These are phyloP conservation scores for Pterobdella sp. DNA, from an alignment of 2,888 invertebrate species.

Conservation along the genomic window DNA sequence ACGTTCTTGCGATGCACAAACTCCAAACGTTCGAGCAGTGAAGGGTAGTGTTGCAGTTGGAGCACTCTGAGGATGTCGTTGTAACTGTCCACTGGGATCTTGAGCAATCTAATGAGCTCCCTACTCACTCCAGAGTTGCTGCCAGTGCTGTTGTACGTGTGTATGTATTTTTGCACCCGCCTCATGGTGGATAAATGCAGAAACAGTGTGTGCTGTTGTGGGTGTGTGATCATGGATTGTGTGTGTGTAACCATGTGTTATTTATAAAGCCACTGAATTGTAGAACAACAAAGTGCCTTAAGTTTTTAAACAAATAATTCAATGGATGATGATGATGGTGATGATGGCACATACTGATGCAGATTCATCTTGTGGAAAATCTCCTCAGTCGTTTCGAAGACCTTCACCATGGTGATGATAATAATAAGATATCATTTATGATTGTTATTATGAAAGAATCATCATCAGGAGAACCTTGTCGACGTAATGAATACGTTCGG, in stretches of 20 bases:
- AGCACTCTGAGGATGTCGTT: conserved; percentile 81
- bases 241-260: not conserved
- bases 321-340: not conserved
- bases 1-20: conserved; percentile 73
- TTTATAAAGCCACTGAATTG: not conserved
- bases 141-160: conserved; percentile 42
- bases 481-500: conserved; percentile 84
- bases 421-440: no score
- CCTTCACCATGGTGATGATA: not conserved
- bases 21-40: conserved; percentile 77
- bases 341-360: conserved; percentile 59
- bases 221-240: not conserved
- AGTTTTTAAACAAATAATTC: not conserved
- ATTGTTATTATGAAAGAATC: no score
- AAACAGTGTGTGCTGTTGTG: not conserved
- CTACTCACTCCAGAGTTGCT: conserved; percentile 64
- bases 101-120: conserved; percentile 82
- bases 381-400: conserved; percentile 74
- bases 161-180: not conserved
- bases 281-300: not conserved
- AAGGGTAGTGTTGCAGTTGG: conserved; percentile 75
- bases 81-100: conserved; percentile 89
- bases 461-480: no score
- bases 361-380: conserved; percentile 81
- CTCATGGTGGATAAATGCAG: not conserved